Percentiles rank a stretch among this genome's conserved stretches.
Conservation (phyloP, 2,888 invertebrate genomes). For the Nesidiocoris tenuis region DNA sequence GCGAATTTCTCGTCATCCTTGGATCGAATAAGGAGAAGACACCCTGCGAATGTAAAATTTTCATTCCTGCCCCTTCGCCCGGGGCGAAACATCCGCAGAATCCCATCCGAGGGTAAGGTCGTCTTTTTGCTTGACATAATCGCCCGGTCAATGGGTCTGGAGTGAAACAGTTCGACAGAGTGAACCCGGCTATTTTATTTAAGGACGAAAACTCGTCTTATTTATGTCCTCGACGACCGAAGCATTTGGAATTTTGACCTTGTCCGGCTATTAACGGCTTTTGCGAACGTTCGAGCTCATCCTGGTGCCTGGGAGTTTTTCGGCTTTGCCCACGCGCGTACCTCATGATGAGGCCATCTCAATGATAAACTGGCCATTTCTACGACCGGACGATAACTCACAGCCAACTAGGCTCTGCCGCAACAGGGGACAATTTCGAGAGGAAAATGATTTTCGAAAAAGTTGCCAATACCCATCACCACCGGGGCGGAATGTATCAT, state of each 20-base stretch:
- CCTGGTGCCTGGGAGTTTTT: neutral
- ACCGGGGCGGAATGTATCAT: too few relatives aligned
- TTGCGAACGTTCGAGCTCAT: neutral
- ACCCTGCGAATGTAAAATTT: neutral
- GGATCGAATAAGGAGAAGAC: conserved; percentile 1
- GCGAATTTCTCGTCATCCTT: conserved; percentile 13
- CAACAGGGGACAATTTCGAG: too few relatives aligned
- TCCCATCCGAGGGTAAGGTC: neutral
- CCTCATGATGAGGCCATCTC: neutral
- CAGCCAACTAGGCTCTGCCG: too few relatives aligned
- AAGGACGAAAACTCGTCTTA: neutral
- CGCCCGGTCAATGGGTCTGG: neutral
- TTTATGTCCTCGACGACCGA: neutral
- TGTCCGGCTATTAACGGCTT: neutral
- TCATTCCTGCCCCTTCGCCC: conserved; percentile 8
- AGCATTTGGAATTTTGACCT: neutral
- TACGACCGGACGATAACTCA: neutral
- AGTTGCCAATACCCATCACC: too few relatives aligned
- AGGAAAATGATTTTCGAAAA: too few relatives aligned
- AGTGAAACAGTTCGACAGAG: neutral
- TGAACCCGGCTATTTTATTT: neutral
- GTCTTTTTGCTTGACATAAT: neutral
- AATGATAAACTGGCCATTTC: neutral
- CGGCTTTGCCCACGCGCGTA: neutral
- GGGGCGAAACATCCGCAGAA: neutral